Percentiles rank a stretch among this genome's conserved stretches.
phyloP scores from a whole-genome alignment of 2,888 invertebrate genomes.

The Torymus aiolomorphi region DNA sequence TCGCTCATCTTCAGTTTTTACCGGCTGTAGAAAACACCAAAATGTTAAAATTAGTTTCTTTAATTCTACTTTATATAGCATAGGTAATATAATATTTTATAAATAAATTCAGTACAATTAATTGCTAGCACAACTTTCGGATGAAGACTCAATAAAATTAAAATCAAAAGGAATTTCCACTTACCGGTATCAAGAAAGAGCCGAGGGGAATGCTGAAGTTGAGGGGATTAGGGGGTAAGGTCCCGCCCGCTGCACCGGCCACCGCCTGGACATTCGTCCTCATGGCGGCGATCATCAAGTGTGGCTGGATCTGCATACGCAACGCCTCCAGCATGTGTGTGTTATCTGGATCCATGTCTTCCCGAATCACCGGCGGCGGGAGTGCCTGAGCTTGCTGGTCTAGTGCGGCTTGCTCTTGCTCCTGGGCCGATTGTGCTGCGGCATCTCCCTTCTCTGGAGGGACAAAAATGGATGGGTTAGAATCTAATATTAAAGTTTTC shows the following conservation, averaged over 20 bases:
- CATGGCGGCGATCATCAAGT: slow-evolving; percentile 81
- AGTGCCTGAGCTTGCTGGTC: no score
- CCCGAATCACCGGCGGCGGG: slow-evolving; percentile 27
- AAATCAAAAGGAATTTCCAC: slow-evolving; percentile 57
- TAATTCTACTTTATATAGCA: no score
- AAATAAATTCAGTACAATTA: no score
- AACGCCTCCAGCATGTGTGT: slow-evolving; percentile 84
- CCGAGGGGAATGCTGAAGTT: slow-evolving; percentile 71
- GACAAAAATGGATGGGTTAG: no score
- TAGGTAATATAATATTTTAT: no score
- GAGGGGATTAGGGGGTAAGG: slow-evolving; percentile 60
- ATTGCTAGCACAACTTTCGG: no score
- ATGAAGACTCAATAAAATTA: no score
- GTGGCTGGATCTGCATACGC: slow-evolving; percentile 84
- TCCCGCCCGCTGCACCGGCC: slow-evolving; percentile 54
- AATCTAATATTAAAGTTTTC: no score
- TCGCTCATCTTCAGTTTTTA: slow-evolving; percentile 69
- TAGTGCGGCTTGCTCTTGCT: no score
- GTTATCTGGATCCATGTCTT: slow-evolving; percentile 77
- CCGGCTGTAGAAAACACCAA: slow-evolving; percentile 62
- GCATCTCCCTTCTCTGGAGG: no score
- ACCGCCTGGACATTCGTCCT: slow-evolving; percentile 73
- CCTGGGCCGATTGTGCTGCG: no score
- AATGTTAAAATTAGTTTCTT: no score
- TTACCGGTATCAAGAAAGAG: slow-evolving; percentile 73